Evolutionary conservation across 2,888 invertebrate genomes (phyloP).

Genomic region (Athalia cordata): DNA sequence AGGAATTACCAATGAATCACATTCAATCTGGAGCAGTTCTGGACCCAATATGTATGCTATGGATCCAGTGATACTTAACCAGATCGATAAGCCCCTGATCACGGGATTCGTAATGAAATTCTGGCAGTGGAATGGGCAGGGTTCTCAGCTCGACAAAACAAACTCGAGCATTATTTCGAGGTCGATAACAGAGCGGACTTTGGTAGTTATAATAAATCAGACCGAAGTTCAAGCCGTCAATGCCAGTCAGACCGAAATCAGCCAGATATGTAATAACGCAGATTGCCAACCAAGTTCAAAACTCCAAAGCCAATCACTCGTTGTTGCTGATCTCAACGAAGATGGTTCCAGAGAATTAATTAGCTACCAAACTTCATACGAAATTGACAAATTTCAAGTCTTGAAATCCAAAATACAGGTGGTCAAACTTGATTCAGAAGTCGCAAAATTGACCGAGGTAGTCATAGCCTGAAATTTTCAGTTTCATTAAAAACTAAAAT

Average conservation of each 20-base stretch:
- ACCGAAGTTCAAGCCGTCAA: conserved; percentile 85
- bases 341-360: conserved; percentile 87
- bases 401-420: conserved; percentile 67
- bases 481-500: background rate
- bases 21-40: conserved; percentile 78
- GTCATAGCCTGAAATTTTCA: conserved; percentile 1
- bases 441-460: conserved; percentile 29
- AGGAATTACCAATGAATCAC: conserved; percentile 76
- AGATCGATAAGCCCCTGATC: conserved; percentile 75
- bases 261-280: conserved; percentile 80
- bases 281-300: conserved; percentile 85
- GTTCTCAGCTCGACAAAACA: conserved; percentile 32
- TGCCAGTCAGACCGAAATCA: conserved; percentile 85
- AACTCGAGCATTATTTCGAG: conserved; percentile 53
- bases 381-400: conserved; percentile 43
- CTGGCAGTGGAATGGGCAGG: conserved; percentile 84
- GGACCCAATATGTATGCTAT: conserved; percentile 82
- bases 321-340: conserved; percentile 83
- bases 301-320: conserved; percentile 83
- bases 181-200: conserved; percentile 81
- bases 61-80: conserved; percentile 80
- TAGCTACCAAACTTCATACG: conserved; percentile 76
- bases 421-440: conserved; percentile 62
- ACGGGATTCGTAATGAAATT: conserved; percentile 88
- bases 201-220: conserved; percentile 87